phyloP scores from a whole-genome alignment of 2,888 invertebrate species.

The Pristionchus maxplancki region DNA sequence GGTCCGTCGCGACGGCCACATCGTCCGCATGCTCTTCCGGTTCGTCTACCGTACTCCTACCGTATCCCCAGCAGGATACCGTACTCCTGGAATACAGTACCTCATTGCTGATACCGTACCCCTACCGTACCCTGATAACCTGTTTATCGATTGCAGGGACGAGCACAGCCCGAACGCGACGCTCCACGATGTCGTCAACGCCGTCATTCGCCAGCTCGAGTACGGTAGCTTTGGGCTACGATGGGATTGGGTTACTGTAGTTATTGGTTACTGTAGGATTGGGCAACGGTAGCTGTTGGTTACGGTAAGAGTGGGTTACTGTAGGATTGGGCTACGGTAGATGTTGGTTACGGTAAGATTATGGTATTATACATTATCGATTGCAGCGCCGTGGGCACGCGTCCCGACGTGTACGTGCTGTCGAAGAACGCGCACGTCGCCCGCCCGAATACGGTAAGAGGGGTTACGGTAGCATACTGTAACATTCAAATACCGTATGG shows the following conservation, averaged over 20 bases:
- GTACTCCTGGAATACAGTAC: too few species aligned
- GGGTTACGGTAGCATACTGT: not conserved
- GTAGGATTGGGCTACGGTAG: not conserved
- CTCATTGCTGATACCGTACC: too few species aligned
- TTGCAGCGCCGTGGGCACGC: conserved; percentile 22
- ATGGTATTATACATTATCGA: not conserved
- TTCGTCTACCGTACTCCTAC: not conserved
- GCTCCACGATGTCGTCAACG: conserved; percentile 19
- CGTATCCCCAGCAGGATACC: not conserved
- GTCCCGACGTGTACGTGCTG: conserved; percentile 29
- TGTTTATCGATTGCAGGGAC: too few species aligned
- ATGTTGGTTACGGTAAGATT: not conserved
- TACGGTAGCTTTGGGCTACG: not conserved
- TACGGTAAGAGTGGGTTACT: too few species aligned
- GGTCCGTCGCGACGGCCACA: conserved; percentile 29
- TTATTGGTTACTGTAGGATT: not conserved
- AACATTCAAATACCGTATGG: too few species aligned
- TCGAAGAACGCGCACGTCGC: not conserved
- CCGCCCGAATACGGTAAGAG: conserved; percentile 10
- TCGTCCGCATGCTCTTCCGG: conserved; percentile 39
- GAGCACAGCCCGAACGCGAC: not conserved
- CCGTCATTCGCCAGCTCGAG: conserved; percentile 31
- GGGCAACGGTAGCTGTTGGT: not conserved
- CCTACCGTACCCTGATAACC: not conserved
- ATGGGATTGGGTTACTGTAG: not conserved